Evolutionary conservation across 2,888 invertebrate species (phyloP).

Genomic region (Epinotia demarniana): DNA sequence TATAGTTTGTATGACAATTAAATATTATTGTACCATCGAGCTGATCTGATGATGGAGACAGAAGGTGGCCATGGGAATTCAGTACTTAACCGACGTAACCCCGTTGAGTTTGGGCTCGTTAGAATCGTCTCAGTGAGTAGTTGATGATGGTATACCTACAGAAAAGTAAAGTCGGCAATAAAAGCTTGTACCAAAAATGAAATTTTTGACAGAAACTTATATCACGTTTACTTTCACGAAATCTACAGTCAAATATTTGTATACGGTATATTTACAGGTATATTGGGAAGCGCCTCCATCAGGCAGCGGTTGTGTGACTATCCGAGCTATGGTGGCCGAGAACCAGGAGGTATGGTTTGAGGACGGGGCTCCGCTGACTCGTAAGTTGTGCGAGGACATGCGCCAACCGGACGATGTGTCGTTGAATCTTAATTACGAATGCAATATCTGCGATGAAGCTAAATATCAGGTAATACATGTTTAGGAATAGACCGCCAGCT

Average conservation of each 20-base stretch:
- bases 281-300: slow-evolving; percentile 77
- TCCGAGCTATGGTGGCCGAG: slow-evolving; percentile 76
- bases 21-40: too few relatives aligned
- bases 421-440: slow-evolving; percentile 70
- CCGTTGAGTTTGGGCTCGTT: too few relatives aligned
- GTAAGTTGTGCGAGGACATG: slow-evolving; percentile 71
- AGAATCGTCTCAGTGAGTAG: too few relatives aligned
- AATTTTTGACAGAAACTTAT: too few relatives aligned
- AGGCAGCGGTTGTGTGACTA: slow-evolving; percentile 73
- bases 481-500: neutral
- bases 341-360: slow-evolving; percentile 74
- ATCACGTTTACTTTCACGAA: neutral
- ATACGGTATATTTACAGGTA: slow-evolving; percentile 56
- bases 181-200: too few relatives aligned
- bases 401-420: slow-evolving; percentile 75
- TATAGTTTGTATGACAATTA: too few relatives aligned
- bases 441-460: slow-evolving; percentile 75
- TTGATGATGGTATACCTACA: too few relatives aligned
- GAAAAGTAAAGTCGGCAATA: too few relatives aligned
- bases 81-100: too few relatives aligned
- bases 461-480: slow-evolving; percentile 73
- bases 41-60: too few relatives aligned
- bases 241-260: neutral
- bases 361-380: slow-evolving; percentile 70
- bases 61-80: too few relatives aligned